These are phyloP conservation scores for Leptarthrus brevirostris DNA, from an alignment of 2,888 invertebrate species.

Conservation along the genomic window DNA sequence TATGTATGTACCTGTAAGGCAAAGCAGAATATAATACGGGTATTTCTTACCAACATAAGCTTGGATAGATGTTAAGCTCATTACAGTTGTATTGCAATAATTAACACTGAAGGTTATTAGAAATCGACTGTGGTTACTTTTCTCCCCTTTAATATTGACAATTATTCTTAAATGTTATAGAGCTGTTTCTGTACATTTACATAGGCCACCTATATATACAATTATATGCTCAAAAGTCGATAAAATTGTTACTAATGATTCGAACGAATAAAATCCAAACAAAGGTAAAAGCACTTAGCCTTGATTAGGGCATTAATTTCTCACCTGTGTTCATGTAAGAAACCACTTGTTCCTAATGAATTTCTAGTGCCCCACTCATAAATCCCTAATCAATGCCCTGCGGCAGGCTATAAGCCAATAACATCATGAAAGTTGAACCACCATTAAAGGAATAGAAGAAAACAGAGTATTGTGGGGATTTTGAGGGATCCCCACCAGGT, in stretches of 20 bases:
- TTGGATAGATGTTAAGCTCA: too few species aligned
- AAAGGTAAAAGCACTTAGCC: conserved; percentile 42
- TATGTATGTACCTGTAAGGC: too few species aligned
- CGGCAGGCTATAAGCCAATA: conserved; percentile 45
- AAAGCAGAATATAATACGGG: too few species aligned
- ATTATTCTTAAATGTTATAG: too few species aligned
- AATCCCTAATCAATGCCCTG: conserved; percentile 47
- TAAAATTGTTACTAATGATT: conserved; percentile 36
- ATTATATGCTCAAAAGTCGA: conserved; percentile 3
- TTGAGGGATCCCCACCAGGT: neutral
- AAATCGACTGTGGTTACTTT: too few species aligned
- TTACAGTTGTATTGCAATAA: too few species aligned
- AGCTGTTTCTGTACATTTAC: too few species aligned
- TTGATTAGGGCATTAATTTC: conserved; percentile 47
- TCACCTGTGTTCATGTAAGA: conserved; percentile 44
- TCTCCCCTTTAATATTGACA: too few species aligned
- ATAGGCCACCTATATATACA: neutral
- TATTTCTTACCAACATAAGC: too few species aligned
- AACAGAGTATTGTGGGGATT: neutral
- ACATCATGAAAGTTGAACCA: conserved; percentile 37
- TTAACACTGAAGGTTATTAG: too few species aligned
- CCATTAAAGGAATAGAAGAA: conserved; percentile 22
- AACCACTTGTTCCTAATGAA: conserved; percentile 46
- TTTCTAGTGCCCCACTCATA: conserved; percentile 43
- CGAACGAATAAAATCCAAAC: conserved; percentile 27